Percentiles rank a stretch among this genome's conserved stretches.
These are phyloP conservation scores for Zootermopsis nevadensis DNA, from an alignment of 2,888 invertebrate species.

Conservation along the genomic window DNA sequence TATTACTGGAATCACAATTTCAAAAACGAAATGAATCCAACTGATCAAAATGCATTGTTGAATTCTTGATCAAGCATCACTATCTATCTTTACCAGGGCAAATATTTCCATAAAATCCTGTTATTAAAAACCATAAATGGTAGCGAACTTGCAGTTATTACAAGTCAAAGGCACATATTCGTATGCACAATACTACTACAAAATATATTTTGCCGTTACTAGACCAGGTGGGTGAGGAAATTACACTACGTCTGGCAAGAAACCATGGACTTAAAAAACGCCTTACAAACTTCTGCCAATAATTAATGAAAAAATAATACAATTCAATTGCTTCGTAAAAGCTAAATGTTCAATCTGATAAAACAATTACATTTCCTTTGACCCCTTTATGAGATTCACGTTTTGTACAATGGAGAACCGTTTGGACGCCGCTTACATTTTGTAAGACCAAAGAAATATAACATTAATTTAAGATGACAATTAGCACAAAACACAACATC, in stretches of 20 bases:
- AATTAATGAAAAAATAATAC: background rate
- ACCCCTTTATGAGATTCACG: conserved; percentile 49
- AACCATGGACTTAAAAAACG: background rate
- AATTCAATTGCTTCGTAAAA: background rate
- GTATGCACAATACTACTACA: too few species aligned
- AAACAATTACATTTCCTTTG: conserved; percentile 26
- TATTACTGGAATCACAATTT: too few species aligned
- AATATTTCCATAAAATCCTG: too few species aligned
- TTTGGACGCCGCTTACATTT: conserved; percentile 50
- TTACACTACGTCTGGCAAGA: background rate
- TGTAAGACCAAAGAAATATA: conserved; percentile 29
- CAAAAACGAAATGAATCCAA: too few species aligned
- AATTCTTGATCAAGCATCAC: too few species aligned
- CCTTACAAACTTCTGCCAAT: background rate
- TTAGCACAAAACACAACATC: conserved; percentile 29
- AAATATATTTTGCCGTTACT: too few species aligned
- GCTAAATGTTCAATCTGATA: background rate
- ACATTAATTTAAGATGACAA: conserved; percentile 50
- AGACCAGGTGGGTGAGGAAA: background rate
- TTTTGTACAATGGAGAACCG: conserved; percentile 46
- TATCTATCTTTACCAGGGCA: too few species aligned
- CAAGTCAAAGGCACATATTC: too few species aligned
- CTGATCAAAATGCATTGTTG: too few species aligned
- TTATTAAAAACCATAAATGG: too few species aligned
- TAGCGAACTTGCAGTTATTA: too few species aligned